Evolutionary conservation across 1,140 invertebrate genomes (phyloP), one percentile per base, ranked within the genome.

Genomic region (Drosophila elegans): DNA sequence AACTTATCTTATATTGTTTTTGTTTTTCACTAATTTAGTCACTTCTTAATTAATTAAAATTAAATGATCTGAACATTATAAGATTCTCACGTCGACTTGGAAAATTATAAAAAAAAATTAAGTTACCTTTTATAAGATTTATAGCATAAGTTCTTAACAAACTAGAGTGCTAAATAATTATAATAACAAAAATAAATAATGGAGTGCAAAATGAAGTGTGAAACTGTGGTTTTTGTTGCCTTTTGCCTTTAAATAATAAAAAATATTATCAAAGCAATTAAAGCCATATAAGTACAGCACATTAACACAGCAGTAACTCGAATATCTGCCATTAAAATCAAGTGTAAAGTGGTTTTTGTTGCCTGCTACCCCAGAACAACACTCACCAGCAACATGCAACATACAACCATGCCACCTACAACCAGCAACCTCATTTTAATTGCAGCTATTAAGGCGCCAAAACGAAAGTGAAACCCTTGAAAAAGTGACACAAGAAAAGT

Each of bases 391-490:
- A 64, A 64, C 52, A 54, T 61, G 72, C 61, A 45, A 74, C 21
- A 63, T 57, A 48, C 61, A 38, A 38, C 61, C 45, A 21, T 21
- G 44, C 46, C 45, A 32, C 5, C 34, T 46, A 52, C 44, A 53
- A 21, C 41, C 63, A 67, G 61, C 36, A 60, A 74, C 57, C 75
- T 45, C 68, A 42, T 74, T 78, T 82, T 82, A 89, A 88, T 88
- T 88, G 80, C 83, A 88, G 83, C 81, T 74, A 88, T 88, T 83
- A 89, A 71, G 62, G 32, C 36, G 49, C 64, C 60, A 38, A 68
- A 52, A 45, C 51, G 55, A 79, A 88, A 86, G 83, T 82, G 83
- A 86, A 88, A 79, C 61, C 48, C 60, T 44, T 55, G 60, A 74
- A 74, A 71, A 72, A 77, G 55, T 54, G 64, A 68, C 60, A 90